A percentile compares a stretch with the other conserved stretches of the same genome.
Conservation (phyloP, 1,140 invertebrate genomes). For the Drosophila elegans region DNA sequence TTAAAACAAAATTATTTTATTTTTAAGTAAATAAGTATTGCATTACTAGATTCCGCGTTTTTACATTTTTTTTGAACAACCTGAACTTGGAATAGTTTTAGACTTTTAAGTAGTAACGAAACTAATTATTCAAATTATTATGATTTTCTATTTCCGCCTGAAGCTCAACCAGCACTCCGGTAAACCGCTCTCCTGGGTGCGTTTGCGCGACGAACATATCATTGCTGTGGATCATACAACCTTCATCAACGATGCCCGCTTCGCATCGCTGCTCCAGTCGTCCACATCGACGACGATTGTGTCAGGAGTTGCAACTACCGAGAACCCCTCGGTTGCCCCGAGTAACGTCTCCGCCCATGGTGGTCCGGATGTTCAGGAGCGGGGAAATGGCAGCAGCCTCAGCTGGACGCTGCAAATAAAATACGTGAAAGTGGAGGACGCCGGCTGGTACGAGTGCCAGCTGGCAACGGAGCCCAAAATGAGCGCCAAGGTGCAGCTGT, state of each 20-base stretch:
- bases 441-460: slow-evolving; percentile 90
- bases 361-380: slow-evolving; percentile 77
- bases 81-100: no score
- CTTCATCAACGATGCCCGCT: slow-evolving; percentile 95
- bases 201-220: slow-evolving; percentile 94
- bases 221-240: slow-evolving; percentile 93
- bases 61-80: no score
- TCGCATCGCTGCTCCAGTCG: slow-evolving; percentile 91
- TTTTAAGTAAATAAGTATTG: no score
- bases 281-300: slow-evolving; percentile 12
- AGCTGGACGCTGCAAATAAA: slow-evolving; percentile 95
- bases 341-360: slow-evolving; percentile 9
- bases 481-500: slow-evolving; percentile 88
- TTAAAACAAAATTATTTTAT: no score
- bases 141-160: neutral
- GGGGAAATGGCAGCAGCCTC: slow-evolving; percentile 87
- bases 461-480: slow-evolving; percentile 90
- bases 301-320: neutral
- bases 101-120: no score
- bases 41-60: no score
- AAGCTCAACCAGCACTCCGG: slow-evolving; percentile 86
- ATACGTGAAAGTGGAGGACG: slow-evolving; percentile 87
- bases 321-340: neutral
- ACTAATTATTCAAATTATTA: no score
- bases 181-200: slow-evolving; percentile 96